These are phyloP conservation scores for Nasonia vitripennis DNA, from an alignment of 1,140 invertebrate genomes.

Conservation along the genomic window DNA sequence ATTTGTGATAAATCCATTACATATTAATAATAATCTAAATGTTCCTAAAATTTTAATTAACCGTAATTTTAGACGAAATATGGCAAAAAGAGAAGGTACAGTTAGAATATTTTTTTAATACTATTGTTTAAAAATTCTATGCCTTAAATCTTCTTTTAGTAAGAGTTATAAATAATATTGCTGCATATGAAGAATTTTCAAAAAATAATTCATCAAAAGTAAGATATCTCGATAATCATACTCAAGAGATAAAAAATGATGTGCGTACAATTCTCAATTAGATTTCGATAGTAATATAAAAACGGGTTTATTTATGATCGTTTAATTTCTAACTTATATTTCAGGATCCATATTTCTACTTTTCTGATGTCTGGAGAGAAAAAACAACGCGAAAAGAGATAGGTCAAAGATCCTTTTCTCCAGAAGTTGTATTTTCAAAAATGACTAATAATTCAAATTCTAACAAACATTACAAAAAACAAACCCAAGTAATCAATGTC, in stretches of 20 bases:
- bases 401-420: background rate
- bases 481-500: background rate
- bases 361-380: constrained; percentile 4
- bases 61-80: constrained; percentile 1
- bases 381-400: background rate
- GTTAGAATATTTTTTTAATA: background rate
- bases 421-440: background rate
- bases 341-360: background rate
- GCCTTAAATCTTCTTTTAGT: background rate
- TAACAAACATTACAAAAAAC: background rate
- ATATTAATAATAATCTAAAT: constrained; percentile 3
- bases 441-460: background rate
- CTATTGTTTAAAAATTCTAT: background rate
- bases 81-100: background rate
- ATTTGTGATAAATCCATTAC: background rate
- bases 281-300: background rate
- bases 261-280: background rate
- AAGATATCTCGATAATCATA: background rate
- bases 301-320: background rate
- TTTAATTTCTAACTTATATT: background rate
- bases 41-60: constrained; percentile 6
- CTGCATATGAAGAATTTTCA: background rate
- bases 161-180: background rate
- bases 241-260: background rate
- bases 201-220: background rate